These are phyloP conservation scores for Chaetorhynchus papuensis DNA, from an alignment of 2,113 vertebrate genomes.

Conservation along the genomic window DNA sequence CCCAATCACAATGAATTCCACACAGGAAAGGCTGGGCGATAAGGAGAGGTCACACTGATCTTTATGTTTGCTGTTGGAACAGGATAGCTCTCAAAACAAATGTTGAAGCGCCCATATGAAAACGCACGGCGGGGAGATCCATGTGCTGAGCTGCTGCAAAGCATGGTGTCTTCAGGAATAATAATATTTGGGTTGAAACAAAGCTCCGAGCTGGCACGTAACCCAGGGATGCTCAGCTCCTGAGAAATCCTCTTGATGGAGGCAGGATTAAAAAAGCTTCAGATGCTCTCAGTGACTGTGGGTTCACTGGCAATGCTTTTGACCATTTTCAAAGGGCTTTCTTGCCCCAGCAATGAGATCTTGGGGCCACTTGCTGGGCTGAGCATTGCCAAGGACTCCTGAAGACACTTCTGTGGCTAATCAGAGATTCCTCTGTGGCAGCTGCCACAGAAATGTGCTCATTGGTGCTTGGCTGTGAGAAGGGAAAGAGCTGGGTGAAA, in stretches of 20 bases:
- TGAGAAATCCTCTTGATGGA: neutral
- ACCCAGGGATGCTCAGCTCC: neutral
- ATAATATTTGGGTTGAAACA: neutral
- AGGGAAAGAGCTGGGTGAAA: neutral
- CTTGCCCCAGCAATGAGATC: neutral
- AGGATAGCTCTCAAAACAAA: constrained; percentile 26
- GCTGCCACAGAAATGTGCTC: neutral
- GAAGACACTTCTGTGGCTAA: neutral
- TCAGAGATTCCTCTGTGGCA: neutral
- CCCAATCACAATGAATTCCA: constrained; percentile 45
- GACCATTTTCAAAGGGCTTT: neutral
- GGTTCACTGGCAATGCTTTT: neutral
- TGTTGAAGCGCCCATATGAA: neutral
- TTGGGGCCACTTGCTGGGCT: neutral
- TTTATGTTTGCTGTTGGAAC: constrained; percentile 26
- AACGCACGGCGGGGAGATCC: neutral
- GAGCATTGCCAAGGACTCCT: neutral
- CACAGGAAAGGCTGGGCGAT: constrained; percentile 48
- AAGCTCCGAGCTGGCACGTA: neutral
- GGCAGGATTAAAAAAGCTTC: neutral
- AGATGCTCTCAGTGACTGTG: neutral
- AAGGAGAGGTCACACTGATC: constrained; percentile 50
- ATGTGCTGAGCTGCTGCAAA: neutral
- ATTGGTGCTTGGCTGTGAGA: neutral
- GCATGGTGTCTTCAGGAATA: neutral